phyloP scores from a whole-genome alignment of 2,888 invertebrate species.

The Globia sparganii region DNA sequence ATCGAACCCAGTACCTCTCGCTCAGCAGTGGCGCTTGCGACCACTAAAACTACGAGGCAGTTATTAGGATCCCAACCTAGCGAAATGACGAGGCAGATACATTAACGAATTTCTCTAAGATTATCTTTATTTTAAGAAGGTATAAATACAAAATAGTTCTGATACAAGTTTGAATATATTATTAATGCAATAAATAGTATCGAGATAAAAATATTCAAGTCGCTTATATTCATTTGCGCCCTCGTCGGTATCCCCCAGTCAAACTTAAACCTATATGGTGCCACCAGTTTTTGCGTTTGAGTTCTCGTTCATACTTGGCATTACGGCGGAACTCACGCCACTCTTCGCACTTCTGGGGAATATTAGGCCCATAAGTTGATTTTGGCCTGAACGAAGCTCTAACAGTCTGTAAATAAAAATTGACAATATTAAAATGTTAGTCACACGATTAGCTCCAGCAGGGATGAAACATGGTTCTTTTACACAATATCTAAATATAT shows the following conservation, averaged over 20 bases:
- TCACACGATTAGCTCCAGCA: background rate
- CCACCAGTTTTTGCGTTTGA: conserved; percentile 80
- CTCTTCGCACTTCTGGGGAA: conserved; percentile 86
- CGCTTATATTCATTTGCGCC: conserved; percentile 43
- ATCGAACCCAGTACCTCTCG: too few species aligned
- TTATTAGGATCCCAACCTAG: too few species aligned
- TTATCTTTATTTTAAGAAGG: conserved; percentile 16
- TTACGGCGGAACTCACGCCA: conserved; percentile 91
- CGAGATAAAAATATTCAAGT: conserved; percentile 30
- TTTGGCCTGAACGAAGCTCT: conserved; percentile 85
- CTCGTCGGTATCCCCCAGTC: conserved; percentile 79
- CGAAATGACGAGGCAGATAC: background rate
- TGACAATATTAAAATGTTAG: background rate
- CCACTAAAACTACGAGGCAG: background rate
- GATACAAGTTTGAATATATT: background rate
- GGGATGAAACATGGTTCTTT: background rate
- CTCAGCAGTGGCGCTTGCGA: too few species aligned
- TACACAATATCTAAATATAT: background rate
- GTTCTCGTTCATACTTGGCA: conserved; percentile 80
- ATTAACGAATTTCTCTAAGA: background rate
- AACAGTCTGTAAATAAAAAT: conserved; percentile 79
- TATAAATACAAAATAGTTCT: conserved; percentile 9
- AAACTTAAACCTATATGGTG: conserved; percentile 82
- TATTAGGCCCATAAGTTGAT: conserved; percentile 88
- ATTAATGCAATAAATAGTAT: conserved; percentile 43